Conservation (phyloP, 2,797 vertebrate species). For the Sciaenops ocellatus region DNA sequence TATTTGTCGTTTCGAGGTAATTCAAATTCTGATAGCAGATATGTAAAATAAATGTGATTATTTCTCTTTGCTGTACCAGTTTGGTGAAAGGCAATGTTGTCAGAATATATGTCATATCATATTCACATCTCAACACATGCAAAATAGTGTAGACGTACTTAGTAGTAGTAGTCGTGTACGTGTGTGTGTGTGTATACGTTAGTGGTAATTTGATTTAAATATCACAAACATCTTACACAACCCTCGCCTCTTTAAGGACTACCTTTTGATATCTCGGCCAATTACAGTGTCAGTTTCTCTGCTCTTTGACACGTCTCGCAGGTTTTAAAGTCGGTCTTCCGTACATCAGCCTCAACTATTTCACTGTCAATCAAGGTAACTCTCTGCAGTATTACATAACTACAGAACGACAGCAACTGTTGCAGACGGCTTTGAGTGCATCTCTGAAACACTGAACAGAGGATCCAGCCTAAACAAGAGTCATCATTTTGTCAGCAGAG, state of each 20-base stretch:
- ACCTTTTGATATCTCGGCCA: constrained; percentile 41
- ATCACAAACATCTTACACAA: constrained; percentile 74
- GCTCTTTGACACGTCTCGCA: constrained; percentile 26
- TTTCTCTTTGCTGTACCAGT: constrained; percentile 85
- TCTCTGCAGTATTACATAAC: constrained; percentile 73
- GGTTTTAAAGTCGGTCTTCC: constrained; percentile 39
- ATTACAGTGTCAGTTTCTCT: constrained; percentile 29
- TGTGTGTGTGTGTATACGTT: constrained; percentile 34
- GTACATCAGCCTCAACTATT: constrained; percentile 51
- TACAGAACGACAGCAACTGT: constrained; percentile 67
- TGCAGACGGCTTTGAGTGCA: constrained; percentile 53
- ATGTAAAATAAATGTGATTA: constrained; percentile 78
- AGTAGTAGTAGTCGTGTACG: constrained; percentile 42
- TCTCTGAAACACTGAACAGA: constrained; percentile 47
- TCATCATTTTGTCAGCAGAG: constrained; percentile 60
- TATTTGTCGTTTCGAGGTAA: constrained; percentile 86
- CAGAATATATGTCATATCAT: constrained; percentile 68
- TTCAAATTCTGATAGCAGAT: constrained; percentile 80
- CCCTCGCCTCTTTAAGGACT: constrained; percentile 81
- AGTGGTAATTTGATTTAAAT: constrained; percentile 69
- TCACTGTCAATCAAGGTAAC: constrained; percentile 58
- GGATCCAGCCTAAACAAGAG: constrained; percentile 49
- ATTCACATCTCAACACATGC: constrained; percentile 81
- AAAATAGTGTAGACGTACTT: constrained; percentile 60
- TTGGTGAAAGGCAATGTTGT: constrained; percentile 93